Evolutionary conservation across 2,797 vertebrate genomes (phyloP), one percentile per base, ranked within the genome.

Genomic region (Kryptolebias ocellatus): DNA sequence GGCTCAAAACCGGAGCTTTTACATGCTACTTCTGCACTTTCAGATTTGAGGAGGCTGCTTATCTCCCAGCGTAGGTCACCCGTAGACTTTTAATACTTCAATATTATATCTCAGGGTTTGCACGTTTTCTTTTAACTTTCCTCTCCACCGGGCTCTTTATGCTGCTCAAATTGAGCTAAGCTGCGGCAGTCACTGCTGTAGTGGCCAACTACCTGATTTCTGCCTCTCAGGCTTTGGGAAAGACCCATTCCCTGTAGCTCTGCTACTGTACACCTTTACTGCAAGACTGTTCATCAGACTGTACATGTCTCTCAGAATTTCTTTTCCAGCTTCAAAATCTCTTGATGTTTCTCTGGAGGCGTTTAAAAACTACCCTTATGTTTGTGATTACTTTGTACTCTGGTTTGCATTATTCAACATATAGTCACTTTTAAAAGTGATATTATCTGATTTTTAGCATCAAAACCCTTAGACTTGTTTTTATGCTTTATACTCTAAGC

Each of bases 11-110:
- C 46, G 6, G 49, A 55, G 27, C 24, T 31, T 54, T 45, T 31
- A 29, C 28, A 68, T 8, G 15, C 45, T 53, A 46, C 45, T 47
- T 34, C 29, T 52, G 2, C 28, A 12, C 28, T 60, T 55, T 60
- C 4, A 56, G 45, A 52, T 59, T 24, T 24, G 20, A 24, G 20
- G 20, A 24, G 20, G 17, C 60, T 42, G 9, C 18, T 47, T 20
- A 60, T 45, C 46, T 60, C 12, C 56, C 20, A 56, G 14, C 1
- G n/a, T 20, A 52, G 49, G 53, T 47, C 54, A 66, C 24, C 15
- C 42, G 49, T 54, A 54, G 20, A 20, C 17, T 7, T 24, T 39
- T 14, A 29, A 17, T 37, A 27, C 39, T 24, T 10, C 12, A 7
- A 45, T 18, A 34, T 15, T 5, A 16, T 12, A 2, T 53, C 52